phyloP scores from a whole-genome alignment of 2,797 vertebrate species.

The Borostomias antarcticus region DNA sequence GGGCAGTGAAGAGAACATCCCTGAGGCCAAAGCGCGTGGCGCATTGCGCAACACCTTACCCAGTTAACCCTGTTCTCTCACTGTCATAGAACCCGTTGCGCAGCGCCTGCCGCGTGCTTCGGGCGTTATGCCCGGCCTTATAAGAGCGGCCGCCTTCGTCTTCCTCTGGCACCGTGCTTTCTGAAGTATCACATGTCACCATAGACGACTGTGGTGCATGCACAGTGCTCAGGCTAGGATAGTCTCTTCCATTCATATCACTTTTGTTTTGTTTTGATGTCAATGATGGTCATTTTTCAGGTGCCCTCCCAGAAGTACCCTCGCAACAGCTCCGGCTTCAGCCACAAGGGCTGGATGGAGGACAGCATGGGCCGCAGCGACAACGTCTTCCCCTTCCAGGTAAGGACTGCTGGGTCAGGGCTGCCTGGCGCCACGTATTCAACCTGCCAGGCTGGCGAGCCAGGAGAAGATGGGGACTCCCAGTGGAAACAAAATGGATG shows the following conservation, averaged over 20 bases:
- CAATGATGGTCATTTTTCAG: constrained; percentile 60
- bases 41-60: too few species aligned
- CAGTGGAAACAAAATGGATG: constrained; percentile 6
- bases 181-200: too few species aligned
- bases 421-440: neutral
- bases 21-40: neutral
- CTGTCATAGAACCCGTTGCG: too few species aligned
- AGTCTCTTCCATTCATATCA: too few species aligned
- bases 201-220: too few species aligned
- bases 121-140: too few species aligned
- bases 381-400: constrained; percentile 97
- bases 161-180: too few species aligned
- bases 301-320: constrained; percentile 96
- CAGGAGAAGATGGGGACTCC: constrained; percentile 2
- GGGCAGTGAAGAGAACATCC: neutral
- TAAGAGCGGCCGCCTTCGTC: too few species aligned
- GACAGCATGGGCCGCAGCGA: constrained; percentile 92
- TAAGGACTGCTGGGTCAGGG: constrained; percentile 67
- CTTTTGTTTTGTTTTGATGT: too few species aligned
- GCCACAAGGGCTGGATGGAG: constrained; percentile 97
- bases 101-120: too few species aligned
- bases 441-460: neutral
- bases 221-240: too few species aligned
- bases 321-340: constrained; percentile 92
- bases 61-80: too few species aligned